These are phyloP conservation scores for Chrysolina oricalcia DNA, from an alignment of 2,888 invertebrate genomes.

Conservation along the genomic window DNA sequence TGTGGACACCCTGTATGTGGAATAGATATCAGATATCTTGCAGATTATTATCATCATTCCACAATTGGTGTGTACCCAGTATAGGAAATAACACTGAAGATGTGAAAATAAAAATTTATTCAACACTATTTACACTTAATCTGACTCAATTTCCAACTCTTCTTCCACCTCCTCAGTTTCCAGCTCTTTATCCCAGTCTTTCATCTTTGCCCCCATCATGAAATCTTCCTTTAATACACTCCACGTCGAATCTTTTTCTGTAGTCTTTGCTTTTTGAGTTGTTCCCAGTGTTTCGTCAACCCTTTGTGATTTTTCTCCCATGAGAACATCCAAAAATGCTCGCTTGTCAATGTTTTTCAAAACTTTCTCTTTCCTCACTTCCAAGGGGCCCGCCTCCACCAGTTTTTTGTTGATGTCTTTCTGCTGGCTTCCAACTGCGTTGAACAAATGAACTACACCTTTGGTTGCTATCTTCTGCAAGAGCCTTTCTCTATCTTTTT, in stretches of 20 bases:
- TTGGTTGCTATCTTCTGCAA: conserved; percentile 90
- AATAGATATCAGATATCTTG: no score
- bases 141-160: conserved; percentile 43
- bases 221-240: conserved; percentile 87
- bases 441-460: conserved; percentile 94
- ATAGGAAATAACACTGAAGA: background rate
- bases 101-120: conserved; percentile 22
- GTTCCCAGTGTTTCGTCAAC: conserved; percentile 69
- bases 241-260: conserved; percentile 73
- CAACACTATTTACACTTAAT: conserved; percentile 38
- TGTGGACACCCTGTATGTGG: no score
- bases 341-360: conserved; percentile 85
- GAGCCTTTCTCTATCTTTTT: conserved; percentile 84
- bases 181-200: conserved; percentile 91
- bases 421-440: conserved; percentile 91
- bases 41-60: no score
- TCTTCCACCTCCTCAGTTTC: conserved; percentile 69
- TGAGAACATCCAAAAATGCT: conserved; percentile 84
- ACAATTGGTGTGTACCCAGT: no score
- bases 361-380: conserved; percentile 84
- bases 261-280: conserved; percentile 63
- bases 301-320: conserved; percentile 78
- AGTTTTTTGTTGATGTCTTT: conserved; percentile 82
- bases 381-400: conserved; percentile 81
- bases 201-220: conserved; percentile 90